These are phyloP conservation scores for Harpagoxenus sublaevis DNA, from an alignment of 2,888 invertebrate species.

Conservation along the genomic window DNA sequence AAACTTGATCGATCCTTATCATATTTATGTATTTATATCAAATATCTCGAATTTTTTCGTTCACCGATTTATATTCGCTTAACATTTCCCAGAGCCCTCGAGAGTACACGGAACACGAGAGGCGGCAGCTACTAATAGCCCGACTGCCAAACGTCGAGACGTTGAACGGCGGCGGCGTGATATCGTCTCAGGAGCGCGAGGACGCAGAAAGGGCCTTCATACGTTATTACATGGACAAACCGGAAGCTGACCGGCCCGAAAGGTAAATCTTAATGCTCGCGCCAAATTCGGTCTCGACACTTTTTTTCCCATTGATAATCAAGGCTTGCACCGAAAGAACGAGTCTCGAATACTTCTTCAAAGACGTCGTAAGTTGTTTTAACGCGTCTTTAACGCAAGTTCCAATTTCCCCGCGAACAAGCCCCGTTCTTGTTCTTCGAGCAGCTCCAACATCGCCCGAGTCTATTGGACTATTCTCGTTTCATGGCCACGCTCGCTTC, in stretches of 20 bases:
- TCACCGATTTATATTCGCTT: not conserved
- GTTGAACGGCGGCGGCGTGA: slow-evolving; percentile 95
- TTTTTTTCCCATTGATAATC: not conserved
- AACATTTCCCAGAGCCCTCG: slow-evolving; percentile 85
- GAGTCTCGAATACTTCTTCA: not conserved
- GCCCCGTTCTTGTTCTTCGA: not conserved
- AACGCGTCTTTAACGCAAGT: not conserved
- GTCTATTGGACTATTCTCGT: slow-evolving; percentile 69
- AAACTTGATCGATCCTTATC: not conserved
- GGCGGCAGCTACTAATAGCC: slow-evolving; percentile 95
- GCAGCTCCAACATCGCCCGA: slow-evolving; percentile 55
- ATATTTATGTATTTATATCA: not conserved
- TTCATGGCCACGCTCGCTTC: slow-evolving; percentile 58
- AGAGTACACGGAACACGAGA: slow-evolving; percentile 95
- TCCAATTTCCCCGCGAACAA: slow-evolving; percentile 18
- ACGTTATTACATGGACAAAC: slow-evolving; percentile 95
- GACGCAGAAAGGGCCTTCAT: slow-evolving; percentile 97
- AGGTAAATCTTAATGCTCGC: slow-evolving; percentile 87
- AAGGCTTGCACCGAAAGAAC: not conserved
- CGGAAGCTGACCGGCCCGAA: slow-evolving; percentile 93
- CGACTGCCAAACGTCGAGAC: slow-evolving; percentile 94
- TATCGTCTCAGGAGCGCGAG: slow-evolving; percentile 94
- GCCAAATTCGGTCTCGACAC: not conserved
- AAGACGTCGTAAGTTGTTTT: not conserved
- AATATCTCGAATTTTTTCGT: not conserved